A percentile compares a stretch with the other conserved stretches of the same genome.
phyloP scores from a whole-genome alignment of 2,113 vertebrate species.

The Erpornis zantholeuca region DNA sequence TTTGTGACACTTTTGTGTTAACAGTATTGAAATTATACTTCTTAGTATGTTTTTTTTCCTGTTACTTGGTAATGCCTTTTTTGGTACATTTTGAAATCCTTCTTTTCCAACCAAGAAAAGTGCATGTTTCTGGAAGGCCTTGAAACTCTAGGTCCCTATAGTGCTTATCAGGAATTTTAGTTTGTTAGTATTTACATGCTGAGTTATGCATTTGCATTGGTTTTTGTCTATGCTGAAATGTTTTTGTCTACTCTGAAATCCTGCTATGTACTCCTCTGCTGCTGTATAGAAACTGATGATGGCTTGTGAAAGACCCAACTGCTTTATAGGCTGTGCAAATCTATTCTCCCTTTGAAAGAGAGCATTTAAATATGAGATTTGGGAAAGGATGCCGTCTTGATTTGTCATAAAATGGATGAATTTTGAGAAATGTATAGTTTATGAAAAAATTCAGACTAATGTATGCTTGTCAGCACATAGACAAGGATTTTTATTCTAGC shows the following conservation, averaged over 20 bases:
- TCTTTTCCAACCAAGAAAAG: not conserved
- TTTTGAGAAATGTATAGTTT: not conserved
- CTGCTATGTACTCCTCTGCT: not conserved
- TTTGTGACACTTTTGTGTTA: not conserved
- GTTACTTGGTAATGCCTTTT: not conserved
- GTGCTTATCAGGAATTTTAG: not conserved
- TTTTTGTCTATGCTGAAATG: not conserved
- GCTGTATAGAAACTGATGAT: not conserved
- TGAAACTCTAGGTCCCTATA: not conserved
- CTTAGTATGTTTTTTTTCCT: not conserved
- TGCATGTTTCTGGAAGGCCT: not conserved
- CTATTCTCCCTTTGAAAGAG: not conserved
- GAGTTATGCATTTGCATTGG: not conserved
- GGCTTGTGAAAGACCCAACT: not conserved
- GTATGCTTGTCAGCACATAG: not conserved
- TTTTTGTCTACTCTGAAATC: not conserved
- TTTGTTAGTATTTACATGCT: not conserved
- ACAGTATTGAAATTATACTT: not conserved
- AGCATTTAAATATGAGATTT: not conserved
- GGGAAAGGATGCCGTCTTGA: not conserved
- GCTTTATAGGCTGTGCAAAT: not conserved
- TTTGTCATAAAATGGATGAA: not conserved
- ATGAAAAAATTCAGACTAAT: not conserved
- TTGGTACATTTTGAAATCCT: not conserved
- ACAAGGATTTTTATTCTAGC: not conserved